phyloP scores from a whole-genome alignment of 2,113 vertebrate species.

The Cricetomys ansorgei region DNA sequence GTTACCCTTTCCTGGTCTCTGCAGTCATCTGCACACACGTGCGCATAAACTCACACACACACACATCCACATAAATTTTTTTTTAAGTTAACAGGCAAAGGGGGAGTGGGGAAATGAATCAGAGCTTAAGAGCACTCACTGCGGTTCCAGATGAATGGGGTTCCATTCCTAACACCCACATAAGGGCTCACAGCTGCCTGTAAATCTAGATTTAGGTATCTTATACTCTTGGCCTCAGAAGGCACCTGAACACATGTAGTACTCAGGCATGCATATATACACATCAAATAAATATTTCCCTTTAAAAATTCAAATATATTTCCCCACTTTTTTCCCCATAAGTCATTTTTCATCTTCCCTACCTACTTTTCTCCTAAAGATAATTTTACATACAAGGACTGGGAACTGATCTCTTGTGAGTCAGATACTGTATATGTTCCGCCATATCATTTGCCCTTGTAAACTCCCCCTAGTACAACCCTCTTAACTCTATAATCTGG shows the following conservation, averaged over 20 bases:
- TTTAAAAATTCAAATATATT: slow-evolving; percentile 12
- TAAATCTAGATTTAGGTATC: neutral
- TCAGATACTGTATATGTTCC: neutral
- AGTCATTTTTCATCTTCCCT: neutral
- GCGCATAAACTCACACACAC: neutral
- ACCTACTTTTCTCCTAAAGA: neutral
- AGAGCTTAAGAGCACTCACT: neutral
- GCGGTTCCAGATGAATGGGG: neutral
- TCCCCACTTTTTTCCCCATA: neutral
- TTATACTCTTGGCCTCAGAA: neutral
- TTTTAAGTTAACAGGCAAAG: neutral
- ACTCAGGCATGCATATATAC: neutral
- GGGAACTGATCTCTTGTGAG: neutral
- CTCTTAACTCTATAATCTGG: neutral
- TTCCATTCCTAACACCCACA: neutral
- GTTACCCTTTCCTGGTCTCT: neutral
- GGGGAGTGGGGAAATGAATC: neutral
- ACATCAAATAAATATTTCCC: neutral
- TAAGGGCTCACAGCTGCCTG: neutral
- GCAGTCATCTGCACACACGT: neutral
- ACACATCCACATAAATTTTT: neutral
- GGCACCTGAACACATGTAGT: neutral
- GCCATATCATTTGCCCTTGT: neutral
- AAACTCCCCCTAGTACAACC: neutral
- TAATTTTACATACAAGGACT: neutral